These are phyloP conservation scores for Dasyornis broadbenti DNA, from an alignment of 2,113 vertebrate species.

Conservation along the genomic window DNA sequence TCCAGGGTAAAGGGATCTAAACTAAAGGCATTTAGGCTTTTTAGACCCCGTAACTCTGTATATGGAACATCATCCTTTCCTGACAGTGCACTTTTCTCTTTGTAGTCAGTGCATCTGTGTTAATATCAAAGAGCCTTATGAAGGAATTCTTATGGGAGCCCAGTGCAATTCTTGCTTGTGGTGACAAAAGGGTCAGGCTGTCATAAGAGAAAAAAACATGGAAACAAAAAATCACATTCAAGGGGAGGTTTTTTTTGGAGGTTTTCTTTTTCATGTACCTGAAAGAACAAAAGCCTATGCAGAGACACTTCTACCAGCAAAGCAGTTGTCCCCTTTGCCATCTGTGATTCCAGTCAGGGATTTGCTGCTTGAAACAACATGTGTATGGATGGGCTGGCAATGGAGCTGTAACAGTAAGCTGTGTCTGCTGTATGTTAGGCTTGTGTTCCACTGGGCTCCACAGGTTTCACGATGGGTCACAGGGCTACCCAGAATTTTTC, in stretches of 20 bases:
- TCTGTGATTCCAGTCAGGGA: background rate
- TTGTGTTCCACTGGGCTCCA: background rate
- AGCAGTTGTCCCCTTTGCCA: background rate
- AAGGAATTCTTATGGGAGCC: background rate
- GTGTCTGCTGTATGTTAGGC: background rate
- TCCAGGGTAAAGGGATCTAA: background rate
- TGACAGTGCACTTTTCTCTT: background rate
- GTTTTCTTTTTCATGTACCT: background rate
- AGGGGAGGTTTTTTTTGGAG: accelerated
- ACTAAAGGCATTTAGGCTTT: background rate
- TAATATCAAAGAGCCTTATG: background rate
- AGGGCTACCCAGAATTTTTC: background rate
- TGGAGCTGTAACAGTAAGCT: background rate
- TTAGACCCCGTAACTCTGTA: background rate
- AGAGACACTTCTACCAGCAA: background rate
- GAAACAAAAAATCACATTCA: background rate
- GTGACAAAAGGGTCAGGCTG: background rate
- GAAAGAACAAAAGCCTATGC: background rate
- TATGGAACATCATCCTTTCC: background rate
- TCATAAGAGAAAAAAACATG: background rate
- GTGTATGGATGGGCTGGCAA: background rate
- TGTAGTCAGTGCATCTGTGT: background rate
- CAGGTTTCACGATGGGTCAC: accelerated
- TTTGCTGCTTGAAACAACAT: background rate
- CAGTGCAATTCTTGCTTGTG: background rate